Conservation (phyloP, 2,113 vertebrate genomes). For the Passer montanus region DNA sequence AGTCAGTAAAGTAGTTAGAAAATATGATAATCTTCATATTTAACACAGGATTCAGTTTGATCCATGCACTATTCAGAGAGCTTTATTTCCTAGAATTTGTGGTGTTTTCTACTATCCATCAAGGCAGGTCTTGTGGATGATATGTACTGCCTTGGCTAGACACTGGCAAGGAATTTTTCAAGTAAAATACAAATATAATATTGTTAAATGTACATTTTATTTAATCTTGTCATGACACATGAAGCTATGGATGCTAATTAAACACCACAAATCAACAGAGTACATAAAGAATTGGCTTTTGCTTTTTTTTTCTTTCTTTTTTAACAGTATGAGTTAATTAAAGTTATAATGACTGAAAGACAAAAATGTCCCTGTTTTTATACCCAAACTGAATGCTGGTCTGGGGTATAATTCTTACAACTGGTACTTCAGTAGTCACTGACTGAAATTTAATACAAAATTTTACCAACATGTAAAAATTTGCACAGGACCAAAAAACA, state of each 20-base stretch:
- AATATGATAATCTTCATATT: not conserved
- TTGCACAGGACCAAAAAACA: too few species aligned
- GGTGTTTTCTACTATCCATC: not conserved
- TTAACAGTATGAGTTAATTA: not conserved
- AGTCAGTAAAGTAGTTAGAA: not conserved
- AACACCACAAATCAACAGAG: not conserved
- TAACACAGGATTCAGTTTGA: not conserved
- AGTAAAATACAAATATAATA: not conserved
- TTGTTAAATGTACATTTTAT: not conserved
- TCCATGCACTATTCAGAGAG: not conserved
- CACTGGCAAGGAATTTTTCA: not conserved
- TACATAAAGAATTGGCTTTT: not conserved
- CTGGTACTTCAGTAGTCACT: not conserved
- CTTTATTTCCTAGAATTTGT: not conserved
- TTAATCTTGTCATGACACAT: not conserved
- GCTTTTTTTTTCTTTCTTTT: not conserved
- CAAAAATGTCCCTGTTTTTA: not conserved
- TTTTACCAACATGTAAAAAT: too few species aligned
- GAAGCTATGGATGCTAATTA: not conserved
- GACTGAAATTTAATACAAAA: not conserved
- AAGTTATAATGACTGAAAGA: not conserved
- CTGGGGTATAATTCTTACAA: not conserved
- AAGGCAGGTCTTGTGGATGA: not conserved
- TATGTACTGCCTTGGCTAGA: not conserved
- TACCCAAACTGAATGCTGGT: not conserved